Evolutionary conservation across 2,888 invertebrate species (phyloP), one percentile per base, ranked within the genome.

Genomic region (Adelphocoris suturalis): DNA sequence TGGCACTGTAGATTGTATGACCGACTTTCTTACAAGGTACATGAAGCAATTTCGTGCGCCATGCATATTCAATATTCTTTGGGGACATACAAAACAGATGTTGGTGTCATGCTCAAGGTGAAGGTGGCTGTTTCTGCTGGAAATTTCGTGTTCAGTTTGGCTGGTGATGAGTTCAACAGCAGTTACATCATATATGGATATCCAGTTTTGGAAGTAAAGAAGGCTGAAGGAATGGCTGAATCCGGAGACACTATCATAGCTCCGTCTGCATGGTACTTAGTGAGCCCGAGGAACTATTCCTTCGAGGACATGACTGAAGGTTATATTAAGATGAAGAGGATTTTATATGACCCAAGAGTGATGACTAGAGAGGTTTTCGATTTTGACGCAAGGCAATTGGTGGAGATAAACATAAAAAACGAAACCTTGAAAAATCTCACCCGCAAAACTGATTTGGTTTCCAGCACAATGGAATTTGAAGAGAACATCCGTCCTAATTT

Each of bases 111-210:
- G 37, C 91, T 93, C 16, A 93, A 92, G 93, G 95, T 95, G 0
- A 95, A 95, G 92, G 92, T 95, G 86, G 94, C 94, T 0, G 94
- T 95, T 91, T 94, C 95, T 46, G 94, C 94, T 52, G 95, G 95
- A 0, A 94, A 94, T 90, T 92, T 95, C 11, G 93, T 94, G 89
- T 95, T 95, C 92, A 93, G 94, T 12, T 93, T 95, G 0, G 95
- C 95, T 28, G 95, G 95, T 0, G 93, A 93, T 75, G 94, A 94
- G 0, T 93, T 93, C 47, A 94, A 94, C 91, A 94, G 94, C 93
- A 94, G 94, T 92, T 95, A 94, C 91, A 93, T 95, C n/a, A 93
- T 95, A 68, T 92, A 93, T 90, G 95, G 95, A 16, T 91, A 94
- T 78, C 94, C 95, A 1, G 94, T 95, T 16, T 92, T 93, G 2